Evolutionary conservation across 2,797 vertebrate species (phyloP), one percentile per base, ranked within the genome.

Genomic region (Serranus cabrilla): DNA sequence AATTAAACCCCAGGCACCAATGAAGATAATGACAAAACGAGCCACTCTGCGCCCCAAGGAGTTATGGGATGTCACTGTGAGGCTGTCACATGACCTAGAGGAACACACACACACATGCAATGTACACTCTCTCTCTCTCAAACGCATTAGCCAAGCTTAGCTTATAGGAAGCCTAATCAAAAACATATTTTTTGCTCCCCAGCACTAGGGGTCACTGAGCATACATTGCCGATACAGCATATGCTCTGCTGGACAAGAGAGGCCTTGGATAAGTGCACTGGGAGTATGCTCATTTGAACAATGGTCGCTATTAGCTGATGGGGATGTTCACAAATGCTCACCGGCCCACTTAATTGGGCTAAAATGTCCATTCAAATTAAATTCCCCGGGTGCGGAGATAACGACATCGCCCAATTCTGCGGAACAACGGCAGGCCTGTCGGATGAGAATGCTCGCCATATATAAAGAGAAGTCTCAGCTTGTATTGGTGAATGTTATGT

Each of bases 331-430:
- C 80, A 87, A 93, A 93, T 91, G 85, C 85, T 92, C 85, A 89
- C 76, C 75, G 91, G 83, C 81, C 84, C 75, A 84, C 85, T 88
- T 95, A 94, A 95, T 95, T 94, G 93, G 92, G 76, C 87, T 92
- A 90, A 94, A 94, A 94, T 85, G 92, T 93, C 92, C 73, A 80
- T 92, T 94, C 89, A 90, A 94, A 94, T 94, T 87, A 91, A 92
- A 92, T 90, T 93, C 87, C 79, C 87, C 7, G 66, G 80, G 91
- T 85, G 81, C 50, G 21, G 84, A 87, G 91, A 92, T 92, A 94
- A 94, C 64, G 70, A 88, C 87, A 74, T 82, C 23, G 50, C 39
- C 60, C 58, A 68, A 76, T 87, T 83, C 74, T 40, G 78, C 20
- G 10, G 78, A 88, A 88, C 82, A 71, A 76, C 14, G 49, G 57